A percentile compares a stretch with the other conserved stretches of the same genome.
phyloP scores from a whole-genome alignment of 2,888 invertebrate genomes.

The Dendrolimus pini region DNA sequence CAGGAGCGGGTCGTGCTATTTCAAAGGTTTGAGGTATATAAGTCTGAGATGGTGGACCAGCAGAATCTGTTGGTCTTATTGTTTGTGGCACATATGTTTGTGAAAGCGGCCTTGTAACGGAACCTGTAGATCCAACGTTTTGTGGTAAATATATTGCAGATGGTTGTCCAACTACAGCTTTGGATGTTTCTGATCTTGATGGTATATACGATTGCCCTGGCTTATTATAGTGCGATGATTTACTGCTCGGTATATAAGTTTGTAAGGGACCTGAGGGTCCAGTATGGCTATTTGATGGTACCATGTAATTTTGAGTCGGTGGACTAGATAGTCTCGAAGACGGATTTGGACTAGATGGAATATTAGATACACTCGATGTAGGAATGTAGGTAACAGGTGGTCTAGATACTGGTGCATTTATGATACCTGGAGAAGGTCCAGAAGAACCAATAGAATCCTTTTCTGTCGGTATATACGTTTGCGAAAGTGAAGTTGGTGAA shows the following conservation, averaged over 20 bases:
- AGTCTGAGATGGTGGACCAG: background rate
- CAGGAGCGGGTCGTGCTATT: background rate
- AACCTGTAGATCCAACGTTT: background rate
- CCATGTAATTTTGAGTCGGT: background rate
- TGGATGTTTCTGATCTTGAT: background rate
- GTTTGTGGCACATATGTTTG: background rate
- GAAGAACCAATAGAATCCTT: constrained; percentile 8
- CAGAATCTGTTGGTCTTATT: background rate
- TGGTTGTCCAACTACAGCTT: background rate
- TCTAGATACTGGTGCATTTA: background rate
- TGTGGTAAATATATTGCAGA: background rate
- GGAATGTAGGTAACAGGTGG: constrained; percentile 2
- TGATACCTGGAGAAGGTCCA: background rate
- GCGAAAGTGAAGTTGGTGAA: constrained; percentile 16
- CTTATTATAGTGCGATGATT: background rate
- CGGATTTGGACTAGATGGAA: background rate
- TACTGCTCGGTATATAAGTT: background rate
- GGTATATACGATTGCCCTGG: background rate
- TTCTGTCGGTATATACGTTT: constrained; percentile 32
- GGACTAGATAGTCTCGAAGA: background rate
- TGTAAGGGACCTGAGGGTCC: background rate
- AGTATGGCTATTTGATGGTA: background rate
- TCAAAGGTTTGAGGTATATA: background rate
- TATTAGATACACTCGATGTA: constrained; percentile 1
- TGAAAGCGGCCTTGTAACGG: background rate